Evolutionary conservation across 53 echinoderm and acorn worm genomes (phyloP).

Genomic region (Holothuria leucospilota): DNA sequence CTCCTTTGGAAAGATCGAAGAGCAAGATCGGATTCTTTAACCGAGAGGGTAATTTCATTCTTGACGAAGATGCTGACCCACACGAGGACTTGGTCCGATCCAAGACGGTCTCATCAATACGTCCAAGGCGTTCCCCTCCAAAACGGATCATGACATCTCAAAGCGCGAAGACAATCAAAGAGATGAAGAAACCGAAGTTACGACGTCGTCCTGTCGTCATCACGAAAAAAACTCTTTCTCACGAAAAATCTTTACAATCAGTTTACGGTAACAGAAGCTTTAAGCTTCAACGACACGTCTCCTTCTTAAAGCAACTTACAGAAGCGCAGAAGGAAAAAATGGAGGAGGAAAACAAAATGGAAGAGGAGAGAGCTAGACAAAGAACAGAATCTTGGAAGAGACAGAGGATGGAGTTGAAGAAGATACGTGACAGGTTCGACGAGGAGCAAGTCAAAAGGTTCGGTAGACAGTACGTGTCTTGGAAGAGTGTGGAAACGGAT

Average conservation of each 20-base stretch:
- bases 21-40: conserved; percentile 62
- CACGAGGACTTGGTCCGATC: conserved; percentile 33
- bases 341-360: conserved; percentile 65
- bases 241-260: conserved; percentile 71
- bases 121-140: conserved; percentile 5
- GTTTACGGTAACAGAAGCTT: conserved; percentile 81
- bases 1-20: conserved; percentile 12
- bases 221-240: conserved; percentile 80
- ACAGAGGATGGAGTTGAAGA: conserved; percentile 79
- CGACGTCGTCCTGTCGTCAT: conserved; percentile 68
- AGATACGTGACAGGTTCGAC: conserved; percentile 82
- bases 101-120: conserved; percentile 15
- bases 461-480: conserved; percentile 91
- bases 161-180: conserved; percentile 4
- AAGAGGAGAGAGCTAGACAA: conserved; percentile 48
- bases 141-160: conserved; percentile 20
- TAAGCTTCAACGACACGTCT: conserved; percentile 79
- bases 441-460: conserved; percentile 96
- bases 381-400: conserved; percentile 57
- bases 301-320: conserved; percentile 86
- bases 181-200: conserved; percentile 51
- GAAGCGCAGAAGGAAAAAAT: conserved; percentile 68
- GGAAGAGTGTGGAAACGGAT: conserved; percentile 92
- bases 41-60: conserved; percentile 51
- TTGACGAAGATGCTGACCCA: conserved; percentile 47